These are phyloP conservation scores for Timandra comae DNA, from an alignment of 2,888 invertebrate genomes.

Conservation along the genomic window DNA sequence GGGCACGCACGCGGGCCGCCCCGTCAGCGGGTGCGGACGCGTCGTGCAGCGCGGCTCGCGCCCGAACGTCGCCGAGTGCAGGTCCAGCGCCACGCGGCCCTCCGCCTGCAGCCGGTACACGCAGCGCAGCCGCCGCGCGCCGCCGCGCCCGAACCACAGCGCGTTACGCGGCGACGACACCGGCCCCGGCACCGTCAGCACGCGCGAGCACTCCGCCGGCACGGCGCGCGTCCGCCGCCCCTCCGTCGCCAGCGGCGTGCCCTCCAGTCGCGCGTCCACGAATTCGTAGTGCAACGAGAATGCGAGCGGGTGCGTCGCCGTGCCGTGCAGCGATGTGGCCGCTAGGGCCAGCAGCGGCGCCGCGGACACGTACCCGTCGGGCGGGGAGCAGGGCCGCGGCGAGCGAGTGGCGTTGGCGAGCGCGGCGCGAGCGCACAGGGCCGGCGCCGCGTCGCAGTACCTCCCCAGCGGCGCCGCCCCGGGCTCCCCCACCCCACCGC, in stretches of 20 bases:
- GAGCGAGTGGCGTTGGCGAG: constrained; percentile 83
- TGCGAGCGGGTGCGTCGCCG: constrained; percentile 86
- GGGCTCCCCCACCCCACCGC: constrained; percentile 76
- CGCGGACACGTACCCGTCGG: constrained; percentile 85
- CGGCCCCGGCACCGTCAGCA: constrained; percentile 62
- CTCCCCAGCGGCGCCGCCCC: constrained; percentile 76
- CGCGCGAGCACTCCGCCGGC: constrained; percentile 53
- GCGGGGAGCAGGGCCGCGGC: constrained; percentile 86
- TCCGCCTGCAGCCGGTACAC: constrained; percentile 84
- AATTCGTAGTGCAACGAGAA: constrained; percentile 88
- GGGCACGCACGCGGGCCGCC: constrained; percentile 68
- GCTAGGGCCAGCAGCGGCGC: constrained; percentile 52
- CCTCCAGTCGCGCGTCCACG: constrained; percentile 86
- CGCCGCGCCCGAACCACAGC: constrained; percentile 89
- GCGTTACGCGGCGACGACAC: constrained; percentile 88
- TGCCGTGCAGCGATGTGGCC: constrained; percentile 79
- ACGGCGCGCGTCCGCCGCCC: constrained; percentile 46
- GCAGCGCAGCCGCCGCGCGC: constrained; percentile 85
- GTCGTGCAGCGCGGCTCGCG: constrained; percentile 78
- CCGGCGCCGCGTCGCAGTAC: constrained; percentile 85
- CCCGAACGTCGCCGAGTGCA: constrained; percentile 85
- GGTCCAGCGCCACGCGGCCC: constrained; percentile 79
- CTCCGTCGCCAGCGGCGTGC: constrained; percentile 75
- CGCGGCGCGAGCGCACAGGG: constrained; percentile 88
- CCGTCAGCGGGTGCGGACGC: constrained; percentile 83